Percentiles rank a stretch among this genome's conserved stretches.
Evolutionary conservation across 2,113 vertebrate species (phyloP).

Genomic region (Ictidomys tridecemlineatus): DNA sequence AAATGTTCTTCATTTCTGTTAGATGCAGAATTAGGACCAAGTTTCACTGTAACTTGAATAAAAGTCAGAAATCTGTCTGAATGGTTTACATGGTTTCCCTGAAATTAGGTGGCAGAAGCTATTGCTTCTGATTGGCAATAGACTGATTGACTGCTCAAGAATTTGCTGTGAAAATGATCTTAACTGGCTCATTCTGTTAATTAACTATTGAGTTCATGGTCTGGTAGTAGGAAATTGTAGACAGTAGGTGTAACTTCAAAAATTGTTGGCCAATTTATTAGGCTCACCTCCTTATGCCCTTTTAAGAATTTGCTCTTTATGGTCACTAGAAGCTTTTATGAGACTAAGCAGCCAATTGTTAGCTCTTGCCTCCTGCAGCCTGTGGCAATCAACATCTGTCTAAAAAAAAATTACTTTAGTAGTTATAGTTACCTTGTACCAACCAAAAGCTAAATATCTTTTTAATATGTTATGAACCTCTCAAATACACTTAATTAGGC

Average conservation of each 20-base stretch:
- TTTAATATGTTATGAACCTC: neutral
- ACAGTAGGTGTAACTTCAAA: neutral
- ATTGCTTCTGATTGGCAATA: neutral
- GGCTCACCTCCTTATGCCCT: neutral
- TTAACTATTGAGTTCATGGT: neutral
- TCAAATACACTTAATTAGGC: constrained; percentile 17
- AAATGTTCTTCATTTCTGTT: constrained; percentile 6
- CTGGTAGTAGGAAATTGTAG: neutral
- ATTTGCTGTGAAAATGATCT: neutral
- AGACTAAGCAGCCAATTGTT: constrained; percentile 1
- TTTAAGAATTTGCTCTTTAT: constrained; percentile 15
- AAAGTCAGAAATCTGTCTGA: constrained; percentile 11
- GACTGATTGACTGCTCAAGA: neutral
- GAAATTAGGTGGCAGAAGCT: neutral
- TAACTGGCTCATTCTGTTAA: neutral
- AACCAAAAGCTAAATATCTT: constrained; percentile 17
- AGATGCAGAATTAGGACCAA: neutral
- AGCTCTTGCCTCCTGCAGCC: neutral
- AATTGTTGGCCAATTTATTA: neutral
- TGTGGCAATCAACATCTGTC: neutral
- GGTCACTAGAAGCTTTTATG: constrained; percentile 35
- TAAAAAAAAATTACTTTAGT: constrained; percentile 48
- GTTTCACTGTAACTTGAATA: neutral
- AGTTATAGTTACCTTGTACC: neutral
- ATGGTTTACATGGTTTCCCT: constrained; percentile 5